Evolutionary conservation across 1,140 invertebrate species (phyloP).

Genomic region (Temnothorax nylanderi): DNA sequence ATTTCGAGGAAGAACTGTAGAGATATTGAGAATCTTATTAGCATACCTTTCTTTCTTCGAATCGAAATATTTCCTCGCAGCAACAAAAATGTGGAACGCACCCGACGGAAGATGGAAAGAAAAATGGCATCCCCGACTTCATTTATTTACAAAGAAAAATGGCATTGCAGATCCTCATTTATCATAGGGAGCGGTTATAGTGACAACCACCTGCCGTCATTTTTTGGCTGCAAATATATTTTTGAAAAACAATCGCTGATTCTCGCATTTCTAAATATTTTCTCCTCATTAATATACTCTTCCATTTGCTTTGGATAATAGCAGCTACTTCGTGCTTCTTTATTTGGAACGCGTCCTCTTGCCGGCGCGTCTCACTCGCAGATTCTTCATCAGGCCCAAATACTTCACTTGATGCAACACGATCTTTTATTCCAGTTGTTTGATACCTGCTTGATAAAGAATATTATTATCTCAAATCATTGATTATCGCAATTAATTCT

Average conservation of each 20-base stretch:
- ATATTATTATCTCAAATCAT: constrained; percentile 35
- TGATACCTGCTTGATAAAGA: constrained; percentile 74
- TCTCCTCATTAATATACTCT: constrained; percentile 89
- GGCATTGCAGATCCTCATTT: too few relatives aligned
- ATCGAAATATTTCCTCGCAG: too few relatives aligned
- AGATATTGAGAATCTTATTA: too few relatives aligned
- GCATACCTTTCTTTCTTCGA: too few relatives aligned
- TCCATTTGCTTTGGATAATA: constrained; percentile 93
- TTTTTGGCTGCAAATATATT: constrained; percentile 90
- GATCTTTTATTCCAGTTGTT: too few relatives aligned
- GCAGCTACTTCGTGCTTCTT: constrained; percentile 94
- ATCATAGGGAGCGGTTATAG: too few relatives aligned
- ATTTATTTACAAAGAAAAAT: too few relatives aligned
- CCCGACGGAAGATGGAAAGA: too few relatives aligned
- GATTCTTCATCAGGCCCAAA: constrained; percentile 95
- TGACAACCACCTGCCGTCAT: constrained; percentile 89
- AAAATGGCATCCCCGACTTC: too few relatives aligned
- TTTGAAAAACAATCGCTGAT: constrained; percentile 90
- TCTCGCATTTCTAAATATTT: constrained; percentile 89
- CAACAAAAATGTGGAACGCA: too few relatives aligned
- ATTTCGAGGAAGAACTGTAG: too few relatives aligned
- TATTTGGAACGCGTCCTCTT: constrained; percentile 94
- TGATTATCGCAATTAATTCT: not conserved
- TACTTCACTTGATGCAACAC: constrained; percentile 93
- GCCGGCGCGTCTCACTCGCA: constrained; percentile 94